Evolutionary conservation across 2,113 vertebrate genomes (phyloP), one percentile per base, ranked within the genome.

Genomic region (Tragelaphus imberbis): DNA sequence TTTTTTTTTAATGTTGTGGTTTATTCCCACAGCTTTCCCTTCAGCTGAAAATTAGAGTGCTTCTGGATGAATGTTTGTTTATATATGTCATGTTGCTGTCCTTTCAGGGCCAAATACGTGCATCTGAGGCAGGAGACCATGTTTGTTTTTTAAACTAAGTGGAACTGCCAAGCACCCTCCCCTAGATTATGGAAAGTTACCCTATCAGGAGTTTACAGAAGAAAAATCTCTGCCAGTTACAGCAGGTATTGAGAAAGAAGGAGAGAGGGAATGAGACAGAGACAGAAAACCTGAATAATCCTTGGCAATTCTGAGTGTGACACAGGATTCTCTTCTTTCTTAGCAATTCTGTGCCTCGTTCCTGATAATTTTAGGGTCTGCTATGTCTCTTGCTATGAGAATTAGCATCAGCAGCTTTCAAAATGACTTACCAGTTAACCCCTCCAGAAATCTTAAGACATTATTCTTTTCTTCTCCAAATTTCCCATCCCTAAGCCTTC

Each of bases 391-490:
- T 95, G 95, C 94, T 93, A 28, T 87, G 87, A 96, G 97, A 97
- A 98, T 98, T 98, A 98, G 82, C 86, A 97, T 92, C 88, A 89
- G 87, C 86, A 93, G 97, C 84, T 95, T 98, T 97, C 88, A 95
- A 89, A 98, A 97, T 97, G 97, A 95, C 94, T 97, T 98, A 79
- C 85, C 91, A 87, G 90, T 95, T 96, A 96, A 93, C 88, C 65
- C 92, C 91, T 91, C 87, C 97, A 95, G 91, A 93, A 98, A 98
- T 97, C 44, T 91, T 94, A 49, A 96, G 88, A 80, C 59, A 90
- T 49, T 65, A 97, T 97, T 96, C 71, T 81, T 63, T 58, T 97
- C 75, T 84, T 98, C 92, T 89, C 30, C 84, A 96, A 95, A 94
- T 71, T 77, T 77, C 55, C 95, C 77, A 95, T 91, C 61, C 30